Evolutionary conservation across 2,797 vertebrate genomes (phyloP).

Genomic region (Anomalospiza imberbis): DNA sequence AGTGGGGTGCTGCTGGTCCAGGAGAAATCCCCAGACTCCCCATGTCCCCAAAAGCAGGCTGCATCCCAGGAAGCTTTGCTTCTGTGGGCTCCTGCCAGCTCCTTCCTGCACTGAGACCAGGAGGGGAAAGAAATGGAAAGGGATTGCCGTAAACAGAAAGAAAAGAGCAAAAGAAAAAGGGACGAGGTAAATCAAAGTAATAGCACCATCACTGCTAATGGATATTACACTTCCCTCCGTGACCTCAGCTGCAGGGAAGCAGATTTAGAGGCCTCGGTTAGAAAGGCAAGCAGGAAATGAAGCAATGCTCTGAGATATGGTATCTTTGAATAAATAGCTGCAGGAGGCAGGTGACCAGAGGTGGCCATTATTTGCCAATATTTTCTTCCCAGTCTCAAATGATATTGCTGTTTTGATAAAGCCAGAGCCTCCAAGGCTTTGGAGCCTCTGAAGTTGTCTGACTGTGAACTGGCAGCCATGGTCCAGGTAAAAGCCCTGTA

Average conservation of each 20-base stretch:
- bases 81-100: background rate
- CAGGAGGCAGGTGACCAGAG: background rate
- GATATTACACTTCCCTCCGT: background rate
- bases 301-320: background rate
- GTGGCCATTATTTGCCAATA: background rate
- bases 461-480: background rate
- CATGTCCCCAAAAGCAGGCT: background rate
- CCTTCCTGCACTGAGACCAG: background rate
- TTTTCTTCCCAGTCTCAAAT: conserved; percentile 1
- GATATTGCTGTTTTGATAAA: background rate
- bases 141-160: background rate
- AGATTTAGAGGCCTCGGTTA: background rate
- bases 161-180: background rate
- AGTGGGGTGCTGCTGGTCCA: background rate
- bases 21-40: background rate
- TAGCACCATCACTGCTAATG: background rate
- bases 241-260: background rate
- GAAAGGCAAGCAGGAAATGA: conserved; percentile 43
- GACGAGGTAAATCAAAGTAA: conserved; percentile 17
- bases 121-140: background rate
- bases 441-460: background rate
- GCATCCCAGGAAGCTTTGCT: background rate
- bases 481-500: background rate
- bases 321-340: conserved; percentile 29
- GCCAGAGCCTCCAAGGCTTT: background rate